Evolutionary conservation across 2,888 invertebrate genomes (phyloP).

Genomic region (Mesochorus sp.): DNA sequence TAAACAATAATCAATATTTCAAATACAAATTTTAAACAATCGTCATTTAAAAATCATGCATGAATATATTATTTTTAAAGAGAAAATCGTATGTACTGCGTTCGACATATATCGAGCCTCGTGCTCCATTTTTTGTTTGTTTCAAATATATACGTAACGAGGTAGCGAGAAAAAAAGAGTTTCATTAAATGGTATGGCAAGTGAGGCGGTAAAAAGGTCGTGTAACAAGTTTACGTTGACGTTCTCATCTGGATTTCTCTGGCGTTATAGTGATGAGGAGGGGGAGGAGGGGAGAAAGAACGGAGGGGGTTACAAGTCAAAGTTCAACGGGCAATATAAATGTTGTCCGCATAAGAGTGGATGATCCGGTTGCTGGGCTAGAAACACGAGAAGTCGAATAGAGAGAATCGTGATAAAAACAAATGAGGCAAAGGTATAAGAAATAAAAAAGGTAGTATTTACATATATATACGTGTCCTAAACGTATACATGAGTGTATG

Average conservation of each 20-base stretch:
- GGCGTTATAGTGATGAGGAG: no score
- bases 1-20: no score
- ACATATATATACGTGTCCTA: not conserved
- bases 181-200: not conserved
- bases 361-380: slow-evolving; percentile 41
- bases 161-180: no score
- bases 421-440: not conserved
- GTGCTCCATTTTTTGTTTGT: no score
- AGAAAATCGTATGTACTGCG: no score
- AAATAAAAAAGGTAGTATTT: not conserved
- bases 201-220: not conserved
- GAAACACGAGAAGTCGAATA: slow-evolving; percentile 39
- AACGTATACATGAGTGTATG: not conserved
- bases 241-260: not conserved
- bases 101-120: no score
- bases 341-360: slow-evolving; percentile 14
- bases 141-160: no score
- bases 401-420: not conserved
- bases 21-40: no score
- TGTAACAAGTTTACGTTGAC: slow-evolving; percentile 30
- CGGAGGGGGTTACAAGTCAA: slow-evolving; percentile 30
- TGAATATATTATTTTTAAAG: no score
- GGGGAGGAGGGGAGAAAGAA: no score
- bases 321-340: slow-evolving; percentile 48
- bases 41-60: no score